Base-by-base conservation (phyloP, 2,888 invertebrate species). In the Lithophane ornitopus region DNA sequence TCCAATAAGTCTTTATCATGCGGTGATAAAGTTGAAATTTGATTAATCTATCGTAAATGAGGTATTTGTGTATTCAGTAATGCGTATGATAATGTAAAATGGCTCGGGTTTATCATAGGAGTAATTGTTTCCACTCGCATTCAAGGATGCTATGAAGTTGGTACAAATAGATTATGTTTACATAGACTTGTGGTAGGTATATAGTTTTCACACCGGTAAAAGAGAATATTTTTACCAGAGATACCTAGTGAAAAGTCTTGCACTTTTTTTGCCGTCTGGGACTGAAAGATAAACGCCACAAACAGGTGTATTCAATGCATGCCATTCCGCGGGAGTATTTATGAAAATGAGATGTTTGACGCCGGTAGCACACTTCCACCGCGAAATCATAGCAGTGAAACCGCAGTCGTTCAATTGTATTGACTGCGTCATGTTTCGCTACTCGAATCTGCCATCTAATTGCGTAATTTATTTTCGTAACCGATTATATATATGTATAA, bases 21-120 rank as follows among this genome's bases (percentile, higher is more conserved):
- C 22, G 2, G 69, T 46, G 26, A 77, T 86, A 85, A 77, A 77
- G 85, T 71, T 78, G 70, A 77, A 81, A 59, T 76, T 85, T 70
- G 70, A 74, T 65, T 58, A 62, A 63, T 46, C 44, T 28, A 19
- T 49, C 9, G 73, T 68, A 34, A 63, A 58, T 28, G 1, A 52
- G 19, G 58, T 79, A 66, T 77, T 85, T 73, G 78, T 63, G 63
- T 73, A 74, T 28, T 74, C 72, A 82, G 74, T 79, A 73, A 86
- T 78, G 73, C 80, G 76, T 81, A 75, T 82, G 79, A 82, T 81
- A 82, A 84, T 74, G 65, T 79, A 54, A 70, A 87, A 79, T 76
- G 67, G 78, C 77, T 76, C 65, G 65, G 75, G 70, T 86, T 87
- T 87, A 86, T 81, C 80, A 86, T 78, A 81, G 76, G 63, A 70